Conservation (phyloP, 2,888 invertebrate genomes). For the Synanthedon formicaeformis region DNA sequence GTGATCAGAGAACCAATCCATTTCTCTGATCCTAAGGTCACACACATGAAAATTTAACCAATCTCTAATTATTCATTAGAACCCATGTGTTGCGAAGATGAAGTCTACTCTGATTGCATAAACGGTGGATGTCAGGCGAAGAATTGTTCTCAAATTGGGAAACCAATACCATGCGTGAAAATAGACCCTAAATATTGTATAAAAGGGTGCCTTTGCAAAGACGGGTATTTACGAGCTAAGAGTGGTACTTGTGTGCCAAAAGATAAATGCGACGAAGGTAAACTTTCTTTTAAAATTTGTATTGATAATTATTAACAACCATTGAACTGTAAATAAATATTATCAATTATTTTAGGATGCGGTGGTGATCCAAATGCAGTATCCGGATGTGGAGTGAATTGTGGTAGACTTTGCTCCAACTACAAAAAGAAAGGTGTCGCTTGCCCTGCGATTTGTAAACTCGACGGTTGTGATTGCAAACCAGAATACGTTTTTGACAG, state of each 20-base stretch:
- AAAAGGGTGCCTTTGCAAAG: slow-evolving; percentile 25
- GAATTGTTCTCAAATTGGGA: slow-evolving; percentile 24
- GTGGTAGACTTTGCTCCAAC: slow-evolving; percentile 13
- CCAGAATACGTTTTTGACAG: slow-evolving; percentile 13
- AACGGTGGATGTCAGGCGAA: slow-evolving; percentile 23
- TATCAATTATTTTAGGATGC: slow-evolving; percentile 5
- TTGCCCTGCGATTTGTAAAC: slow-evolving; percentile 9
- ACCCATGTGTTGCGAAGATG: slow-evolving; percentile 14
- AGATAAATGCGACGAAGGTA: slow-evolving; percentile 13
- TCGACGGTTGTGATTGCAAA: slow-evolving; percentile 21
- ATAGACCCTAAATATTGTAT: slow-evolving; percentile 15
- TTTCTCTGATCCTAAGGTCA: not conserved
- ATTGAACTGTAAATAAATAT: no score
- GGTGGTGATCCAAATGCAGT: slow-evolving; percentile 19
- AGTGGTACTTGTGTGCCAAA: slow-evolving; percentile 24
- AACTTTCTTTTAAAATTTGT: not conserved
- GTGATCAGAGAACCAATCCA: no score
- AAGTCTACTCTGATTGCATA: slow-evolving; percentile 22
- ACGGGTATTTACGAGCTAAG: slow-evolving; percentile 17
- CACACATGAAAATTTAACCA: not conserved
- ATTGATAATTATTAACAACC: no score
- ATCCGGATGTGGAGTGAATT: slow-evolving; percentile 15
- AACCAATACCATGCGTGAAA: slow-evolving; percentile 16
- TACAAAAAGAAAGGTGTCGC: slow-evolving; percentile 2
- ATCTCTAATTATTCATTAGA: slow-evolving; percentile 5